phyloP scores from a whole-genome alignment of 2,113 vertebrate genomes.

The Amphiprion percula region DNA sequence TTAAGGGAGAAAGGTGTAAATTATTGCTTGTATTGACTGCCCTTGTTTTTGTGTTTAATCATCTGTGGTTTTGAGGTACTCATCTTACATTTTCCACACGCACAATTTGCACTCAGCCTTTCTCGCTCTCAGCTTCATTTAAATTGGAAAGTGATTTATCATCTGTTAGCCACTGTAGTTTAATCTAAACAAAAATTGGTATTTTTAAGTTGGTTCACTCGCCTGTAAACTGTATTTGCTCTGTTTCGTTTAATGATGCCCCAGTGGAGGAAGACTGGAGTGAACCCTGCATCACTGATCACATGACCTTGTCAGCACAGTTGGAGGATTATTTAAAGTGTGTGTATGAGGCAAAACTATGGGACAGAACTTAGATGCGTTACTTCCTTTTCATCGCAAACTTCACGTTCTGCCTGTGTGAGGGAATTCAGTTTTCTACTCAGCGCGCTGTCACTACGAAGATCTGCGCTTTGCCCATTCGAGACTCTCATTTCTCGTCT shows the following conservation, averaged over 20 bases:
- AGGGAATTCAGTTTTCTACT: constrained; percentile 24
- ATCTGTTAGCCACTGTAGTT: not conserved
- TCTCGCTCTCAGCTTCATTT: not conserved
- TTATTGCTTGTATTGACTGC: too few species aligned
- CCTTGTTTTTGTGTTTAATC: not conserved
- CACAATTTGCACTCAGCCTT: too few species aligned
- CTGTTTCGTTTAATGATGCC: not conserved
- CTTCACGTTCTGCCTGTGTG: not conserved
- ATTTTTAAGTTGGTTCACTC: not conserved
- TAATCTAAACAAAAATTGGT: not conserved
- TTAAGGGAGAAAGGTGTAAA: too few species aligned
- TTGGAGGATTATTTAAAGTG: not conserved
- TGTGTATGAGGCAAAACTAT: not conserved
- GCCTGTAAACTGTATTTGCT: not conserved
- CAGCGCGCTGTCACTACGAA: not conserved
- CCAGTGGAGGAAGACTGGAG: not conserved
- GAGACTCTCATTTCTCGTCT: constrained; percentile 13
- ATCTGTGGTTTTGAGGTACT: not conserved
- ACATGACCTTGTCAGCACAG: not conserved
- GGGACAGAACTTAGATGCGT: not conserved
- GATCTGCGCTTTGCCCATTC: constrained; percentile 3
- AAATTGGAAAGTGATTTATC: not conserved
- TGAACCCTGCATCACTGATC: not conserved
- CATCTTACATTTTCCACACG: not conserved
- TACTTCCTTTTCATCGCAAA: not conserved